A percentile compares a stretch with the other conserved stretches of the same genome.
phyloP scores from a whole-genome alignment of 2,888 invertebrate species.

The Phytoseiulus persimilis region DNA sequence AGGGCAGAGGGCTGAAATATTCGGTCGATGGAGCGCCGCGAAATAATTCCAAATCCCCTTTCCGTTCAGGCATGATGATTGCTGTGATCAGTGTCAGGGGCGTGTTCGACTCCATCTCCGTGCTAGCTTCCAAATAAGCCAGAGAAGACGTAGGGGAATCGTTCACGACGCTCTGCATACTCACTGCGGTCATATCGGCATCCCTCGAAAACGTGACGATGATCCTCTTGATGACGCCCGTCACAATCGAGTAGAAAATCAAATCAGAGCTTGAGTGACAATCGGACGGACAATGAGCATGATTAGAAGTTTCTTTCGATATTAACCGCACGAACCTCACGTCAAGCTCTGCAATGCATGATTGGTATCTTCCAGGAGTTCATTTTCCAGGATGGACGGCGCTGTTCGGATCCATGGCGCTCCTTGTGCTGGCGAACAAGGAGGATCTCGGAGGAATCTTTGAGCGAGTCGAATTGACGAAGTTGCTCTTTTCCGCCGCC shows the following conservation, averaged over 20 bases:
- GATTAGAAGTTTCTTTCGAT: constrained; percentile 45
- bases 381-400: constrained; percentile 64
- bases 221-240: constrained; percentile 73
- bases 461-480: constrained; percentile 80
- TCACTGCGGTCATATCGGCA: constrained; percentile 69
- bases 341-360: constrained; percentile 67
- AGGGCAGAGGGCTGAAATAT: too few species aligned
- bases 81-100: constrained; percentile 80
- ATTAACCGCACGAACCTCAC: too few species aligned
- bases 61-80: constrained; percentile 66
- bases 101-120: constrained; percentile 75
- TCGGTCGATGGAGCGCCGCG: too few species aligned
- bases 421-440: constrained; percentile 68
- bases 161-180: constrained; percentile 67
- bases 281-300: too few species aligned
- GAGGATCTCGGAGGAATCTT: constrained; percentile 73
- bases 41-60: constrained; percentile 46
- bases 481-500: constrained; percentile 77
- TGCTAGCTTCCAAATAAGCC: constrained; percentile 58
- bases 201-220: constrained; percentile 83
- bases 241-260: constrained; percentile 64
- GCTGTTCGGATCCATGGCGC: constrained; percentile 66
- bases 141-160: constrained; percentile 74
- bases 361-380: neutral
- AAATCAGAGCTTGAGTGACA: too few species aligned